Evolutionary conservation across 2,888 invertebrate species (phyloP), one percentile per base, ranked within the genome.

Genomic region (Sepiola atlantica): DNA sequence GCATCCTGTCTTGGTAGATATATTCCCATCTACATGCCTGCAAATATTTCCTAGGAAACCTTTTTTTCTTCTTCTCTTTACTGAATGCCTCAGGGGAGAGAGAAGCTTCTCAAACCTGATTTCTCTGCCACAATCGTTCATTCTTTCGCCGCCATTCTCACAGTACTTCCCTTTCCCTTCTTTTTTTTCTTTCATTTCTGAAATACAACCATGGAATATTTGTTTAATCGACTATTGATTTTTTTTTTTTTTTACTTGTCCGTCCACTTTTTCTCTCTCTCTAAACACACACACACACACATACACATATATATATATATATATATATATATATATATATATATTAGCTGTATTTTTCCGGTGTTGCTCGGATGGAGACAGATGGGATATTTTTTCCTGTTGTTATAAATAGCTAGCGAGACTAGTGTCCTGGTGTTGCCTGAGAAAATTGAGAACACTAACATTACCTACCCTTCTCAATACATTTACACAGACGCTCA

Each of bases 321-420:
- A 92, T 92, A 92, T 54, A 92, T 54, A 92, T 54, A 92, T 45
- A 92, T 45, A 92, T 45, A 92, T 45, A 45, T 92, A 54, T 92
- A 92, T 91, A 91, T 91, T 21, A n/a, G n/a, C n/a, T n/a, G n/a
- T n/a, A n/a, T n/a, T n/a, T n/a, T n/a, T n/a, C n/a, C n/a, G n/a
- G n/a, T n/a, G n/a, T n/a, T n/a, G n/a, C n/a, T n/a, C n/a, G n/a
- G n/a, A n/a, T n/a, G n/a, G n/a, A n/a, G n/a, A n/a, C n/a, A n/a
- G n/a, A n/a, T n/a, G n/a, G n/a, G n/a, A n/a, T n/a, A n/a, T n/a
- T n/a, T n/a, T n/a, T n/a, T n/a, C n/a, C n/a, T n/a, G n/a, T n/a
- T n/a, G n/a, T n/a, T n/a, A n/a, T n/a, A n/a, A n/a, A n/a, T n/a
- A n/a, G n/a, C n/a, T n/a, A n/a, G n/a, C n/a, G n/a, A n/a, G n/a